These are phyloP conservation scores for Theretra japonica DNA, from an alignment of 2,888 invertebrate genomes.

Conservation along the genomic window DNA sequence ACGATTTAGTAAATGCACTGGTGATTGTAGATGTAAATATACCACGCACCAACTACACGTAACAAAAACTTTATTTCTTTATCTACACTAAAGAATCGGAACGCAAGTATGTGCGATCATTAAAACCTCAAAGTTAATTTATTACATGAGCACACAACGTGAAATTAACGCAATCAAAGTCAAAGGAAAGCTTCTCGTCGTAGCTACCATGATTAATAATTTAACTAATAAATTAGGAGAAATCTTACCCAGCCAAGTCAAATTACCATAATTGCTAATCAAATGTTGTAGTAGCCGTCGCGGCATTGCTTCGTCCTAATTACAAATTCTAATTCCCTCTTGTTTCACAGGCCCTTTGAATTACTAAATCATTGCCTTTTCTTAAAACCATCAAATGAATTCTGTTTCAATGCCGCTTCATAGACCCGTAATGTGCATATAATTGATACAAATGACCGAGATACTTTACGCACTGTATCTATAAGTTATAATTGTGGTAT, in stretches of 20 bases:
- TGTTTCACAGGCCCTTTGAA: conserved; percentile 82
- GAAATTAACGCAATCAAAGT: conserved; percentile 43
- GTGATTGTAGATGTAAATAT: too few relatives aligned
- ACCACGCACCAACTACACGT: too few relatives aligned
- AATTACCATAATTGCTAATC: conserved; percentile 85
- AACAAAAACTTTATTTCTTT: too few relatives aligned
- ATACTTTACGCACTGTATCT: neutral
- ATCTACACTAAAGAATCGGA: neutral
- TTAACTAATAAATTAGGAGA: conserved; percentile 82
- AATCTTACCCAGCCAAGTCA: conserved; percentile 83
- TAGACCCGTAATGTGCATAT: conserved; percentile 18
- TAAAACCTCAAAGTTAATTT: neutral
- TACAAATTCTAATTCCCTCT: conserved; percentile 84
- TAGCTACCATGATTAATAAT: conserved; percentile 71
- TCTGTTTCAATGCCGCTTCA: conserved; percentile 32
- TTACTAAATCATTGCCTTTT: conserved; percentile 79
- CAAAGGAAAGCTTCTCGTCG: conserved; percentile 55
- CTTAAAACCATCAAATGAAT: conserved; percentile 73
- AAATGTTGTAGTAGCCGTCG: conserved; percentile 79
- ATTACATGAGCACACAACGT: neutral
- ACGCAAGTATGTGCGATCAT: neutral
- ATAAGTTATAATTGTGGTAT: neutral
- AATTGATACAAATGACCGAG: conserved; percentile 20
- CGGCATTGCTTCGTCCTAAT: conserved; percentile 76
- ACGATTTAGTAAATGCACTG: too few relatives aligned